Evolutionary conservation across 1,140 invertebrate genomes (phyloP).

Genomic region (Penaeus japonicus): DNA sequence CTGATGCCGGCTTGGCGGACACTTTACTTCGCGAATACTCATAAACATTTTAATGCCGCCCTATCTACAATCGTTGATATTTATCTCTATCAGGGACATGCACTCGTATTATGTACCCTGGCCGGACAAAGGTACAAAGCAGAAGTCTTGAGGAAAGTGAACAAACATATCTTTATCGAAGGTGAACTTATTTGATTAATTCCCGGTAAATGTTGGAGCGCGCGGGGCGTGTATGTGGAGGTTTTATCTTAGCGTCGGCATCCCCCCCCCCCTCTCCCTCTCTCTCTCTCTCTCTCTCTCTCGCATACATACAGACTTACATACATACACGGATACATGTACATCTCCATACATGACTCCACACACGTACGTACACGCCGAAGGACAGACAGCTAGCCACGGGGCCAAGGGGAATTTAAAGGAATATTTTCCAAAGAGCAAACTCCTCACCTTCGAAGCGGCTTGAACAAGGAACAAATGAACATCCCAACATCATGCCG

Average conservation of each 20-base stretch:
- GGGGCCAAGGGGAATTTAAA: neutral
- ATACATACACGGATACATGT: constrained; percentile 40
- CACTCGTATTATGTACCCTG: neutral
- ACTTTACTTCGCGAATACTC: constrained; percentile 49
- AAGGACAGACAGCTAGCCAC: neutral
- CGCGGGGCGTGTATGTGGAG: constrained; percentile 47
- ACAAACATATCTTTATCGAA: constrained; percentile 2
- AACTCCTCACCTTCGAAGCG: no score
- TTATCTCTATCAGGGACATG: neutral
- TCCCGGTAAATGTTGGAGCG: constrained; percentile 51
- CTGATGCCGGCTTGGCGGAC: constrained; percentile 50
- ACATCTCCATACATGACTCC: constrained; percentile 25
- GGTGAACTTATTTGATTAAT: constrained; percentile 55
- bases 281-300: neutral
- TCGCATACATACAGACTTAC: constrained; percentile 42
- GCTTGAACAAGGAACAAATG: no score
- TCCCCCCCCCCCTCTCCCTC: constrained; percentile 1
- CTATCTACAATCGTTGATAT: neutral
- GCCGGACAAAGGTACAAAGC: no score
- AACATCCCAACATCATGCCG: no score
- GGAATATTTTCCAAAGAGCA: neutral
- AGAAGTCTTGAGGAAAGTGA: no score
- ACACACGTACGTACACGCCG: constrained; percentile 2
- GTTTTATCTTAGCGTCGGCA: constrained; percentile 54
- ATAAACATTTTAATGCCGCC: constrained; percentile 42